phyloP scores from a whole-genome alignment of 2,888 invertebrate species.

The Thyatira batis region DNA sequence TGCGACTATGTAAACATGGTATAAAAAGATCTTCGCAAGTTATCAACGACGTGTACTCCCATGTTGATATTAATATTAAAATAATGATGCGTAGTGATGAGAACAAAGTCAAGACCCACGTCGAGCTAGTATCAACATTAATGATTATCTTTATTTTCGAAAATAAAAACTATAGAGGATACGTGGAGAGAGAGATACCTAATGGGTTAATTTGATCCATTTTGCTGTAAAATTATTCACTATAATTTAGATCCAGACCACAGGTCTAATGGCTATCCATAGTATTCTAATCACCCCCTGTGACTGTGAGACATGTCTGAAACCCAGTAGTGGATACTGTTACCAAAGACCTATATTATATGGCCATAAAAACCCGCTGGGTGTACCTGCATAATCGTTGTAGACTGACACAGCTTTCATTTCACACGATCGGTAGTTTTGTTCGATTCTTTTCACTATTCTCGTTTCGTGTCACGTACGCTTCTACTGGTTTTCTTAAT shows the following conservation, averaged over 20 bases:
- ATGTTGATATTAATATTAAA: constrained; percentile 5
- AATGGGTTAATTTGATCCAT: constrained; percentile 45
- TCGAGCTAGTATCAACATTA: not conserved
- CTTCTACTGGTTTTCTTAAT: not conserved
- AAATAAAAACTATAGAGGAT: not conserved
- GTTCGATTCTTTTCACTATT: not conserved
- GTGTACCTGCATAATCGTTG: not conserved
- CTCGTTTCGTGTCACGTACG: not conserved
- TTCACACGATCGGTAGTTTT: not conserved
- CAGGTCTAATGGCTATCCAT: constrained; percentile 31
- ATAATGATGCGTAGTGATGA: not conserved
- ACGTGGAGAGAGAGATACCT: constrained; percentile 17
- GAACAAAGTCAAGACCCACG: not conserved
- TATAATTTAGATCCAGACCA: constrained; percentile 35
- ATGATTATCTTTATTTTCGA: not conserved
- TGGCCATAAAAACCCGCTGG: constrained; percentile 20
- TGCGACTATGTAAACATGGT: not conserved
- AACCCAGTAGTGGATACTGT: constrained; percentile 22
- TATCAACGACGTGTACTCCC: constrained; percentile 2
- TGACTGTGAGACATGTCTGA: constrained; percentile 15
- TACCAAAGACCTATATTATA: constrained; percentile 25
- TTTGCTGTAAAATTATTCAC: constrained; percentile 35
- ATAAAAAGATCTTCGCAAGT: not conserved
- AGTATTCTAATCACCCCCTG: constrained; percentile 35
- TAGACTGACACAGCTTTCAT: not conserved